phyloP scores from a whole-genome alignment of 1,140 invertebrate species.

The Monomorium pharaonis region DNA sequence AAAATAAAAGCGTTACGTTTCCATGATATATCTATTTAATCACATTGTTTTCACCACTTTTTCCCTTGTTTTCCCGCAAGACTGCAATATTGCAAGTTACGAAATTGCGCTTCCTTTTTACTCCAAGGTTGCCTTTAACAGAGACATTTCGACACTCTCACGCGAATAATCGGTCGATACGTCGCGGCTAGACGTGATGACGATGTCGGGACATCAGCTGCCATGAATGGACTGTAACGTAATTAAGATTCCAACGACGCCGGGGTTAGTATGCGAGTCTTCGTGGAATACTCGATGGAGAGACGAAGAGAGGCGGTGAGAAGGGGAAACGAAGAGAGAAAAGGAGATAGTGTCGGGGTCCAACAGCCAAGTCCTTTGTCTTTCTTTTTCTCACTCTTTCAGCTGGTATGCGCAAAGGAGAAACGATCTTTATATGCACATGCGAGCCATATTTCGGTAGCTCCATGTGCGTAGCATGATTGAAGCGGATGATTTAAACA shows the following conservation, averaged over 20 bases:
- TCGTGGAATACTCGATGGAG: constrained; percentile 31
- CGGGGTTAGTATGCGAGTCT: constrained; percentile 57
- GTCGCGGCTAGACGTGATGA: constrained; percentile 33
- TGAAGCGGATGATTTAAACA: constrained; percentile 9
- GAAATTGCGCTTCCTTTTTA: not conserved
- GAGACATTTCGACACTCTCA: constrained; percentile 20
- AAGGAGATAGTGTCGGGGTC: not conserved
- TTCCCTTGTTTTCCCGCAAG: not conserved
- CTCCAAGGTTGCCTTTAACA: not conserved
- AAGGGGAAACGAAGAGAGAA: not conserved
- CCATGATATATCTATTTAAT: not conserved
- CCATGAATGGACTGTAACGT: constrained; percentile 76
- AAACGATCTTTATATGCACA: constrained; percentile 18
- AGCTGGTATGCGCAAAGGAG: constrained; percentile 68
- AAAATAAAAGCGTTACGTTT: not conserved
- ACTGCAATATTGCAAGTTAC: not conserved
- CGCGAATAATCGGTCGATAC: constrained; percentile 49
- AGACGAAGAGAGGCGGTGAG: not conserved
- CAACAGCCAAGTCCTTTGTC: constrained; percentile 67
- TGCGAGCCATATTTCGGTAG: constrained; percentile 41
- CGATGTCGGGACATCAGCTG: constrained; percentile 66
- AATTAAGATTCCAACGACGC: constrained; percentile 78
- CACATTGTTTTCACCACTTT: not conserved
- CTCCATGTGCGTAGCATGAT: constrained; percentile 7
- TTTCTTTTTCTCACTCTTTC: constrained; percentile 58